phyloP scores from a whole-genome alignment of 2,888 invertebrate species.

The Belgica antarctica region DNA sequence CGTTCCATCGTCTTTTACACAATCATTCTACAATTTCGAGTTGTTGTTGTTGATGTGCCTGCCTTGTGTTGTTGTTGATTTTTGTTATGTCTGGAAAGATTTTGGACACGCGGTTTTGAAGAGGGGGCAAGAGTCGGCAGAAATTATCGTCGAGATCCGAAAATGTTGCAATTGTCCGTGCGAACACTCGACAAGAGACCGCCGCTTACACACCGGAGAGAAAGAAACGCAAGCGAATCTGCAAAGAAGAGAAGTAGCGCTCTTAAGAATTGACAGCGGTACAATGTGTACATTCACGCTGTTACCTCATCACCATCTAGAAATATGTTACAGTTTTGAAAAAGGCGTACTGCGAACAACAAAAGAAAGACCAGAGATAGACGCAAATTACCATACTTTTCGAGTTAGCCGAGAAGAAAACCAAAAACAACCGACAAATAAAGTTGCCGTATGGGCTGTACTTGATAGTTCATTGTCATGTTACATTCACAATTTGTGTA shows the following conservation, averaged over 20 bases:
- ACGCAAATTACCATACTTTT: conserved; percentile 1
- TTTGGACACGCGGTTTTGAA: conserved; percentile 10
- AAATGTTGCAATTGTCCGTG: conserved; percentile 3
- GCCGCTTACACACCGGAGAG: no score
- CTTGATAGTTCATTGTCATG: conserved; percentile 39
- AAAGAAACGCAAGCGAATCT: not conserved
- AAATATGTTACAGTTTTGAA: not conserved
- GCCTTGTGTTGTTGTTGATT: conserved; percentile 18
- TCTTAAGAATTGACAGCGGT: conserved; percentile 28
- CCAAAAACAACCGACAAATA: not conserved
- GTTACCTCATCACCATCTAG: conserved; percentile 22
- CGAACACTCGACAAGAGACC: no score
- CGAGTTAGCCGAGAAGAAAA: conserved; percentile 21
- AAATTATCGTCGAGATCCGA: not conserved
- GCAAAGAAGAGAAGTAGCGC: not conserved
- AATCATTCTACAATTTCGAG: conserved; percentile 27
- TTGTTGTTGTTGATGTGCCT: conserved; percentile 11
- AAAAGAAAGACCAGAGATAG: not conserved
- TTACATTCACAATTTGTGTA: conserved; percentile 13
- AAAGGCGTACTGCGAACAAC: not conserved
- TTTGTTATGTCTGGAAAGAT: conserved; percentile 31
- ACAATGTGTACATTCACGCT: conserved; percentile 29
- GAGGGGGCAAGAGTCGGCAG: conserved; percentile 17
- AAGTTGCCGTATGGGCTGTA: no score
- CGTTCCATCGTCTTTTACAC: conserved; percentile 16